Percentiles rank a stretch among this genome's conserved stretches.
phyloP scores from a whole-genome alignment of 2,797 vertebrate genomes.

The Melanitta fusca region DNA sequence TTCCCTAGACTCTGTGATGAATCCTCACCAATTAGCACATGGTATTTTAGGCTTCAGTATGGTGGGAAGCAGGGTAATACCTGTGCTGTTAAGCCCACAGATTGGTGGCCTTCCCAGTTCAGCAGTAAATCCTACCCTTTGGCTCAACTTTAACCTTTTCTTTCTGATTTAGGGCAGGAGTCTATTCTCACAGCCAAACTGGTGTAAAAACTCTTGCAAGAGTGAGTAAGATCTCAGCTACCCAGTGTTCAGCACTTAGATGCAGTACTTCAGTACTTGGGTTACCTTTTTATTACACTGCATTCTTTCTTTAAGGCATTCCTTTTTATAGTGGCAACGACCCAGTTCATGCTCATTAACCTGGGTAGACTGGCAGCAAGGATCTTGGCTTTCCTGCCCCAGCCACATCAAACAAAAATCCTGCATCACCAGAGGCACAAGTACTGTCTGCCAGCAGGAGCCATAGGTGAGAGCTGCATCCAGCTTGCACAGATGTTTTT shows the following conservation, averaged over 20 bases:
- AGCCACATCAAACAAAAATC: constrained; percentile 43
- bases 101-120: background rate
- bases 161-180: background rate
- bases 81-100: background rate
- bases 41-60: background rate
- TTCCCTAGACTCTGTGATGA: background rate
- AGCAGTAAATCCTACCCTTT: background rate
- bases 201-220: constrained; percentile 1
- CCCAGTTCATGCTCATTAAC: background rate
- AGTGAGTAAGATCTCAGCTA: background rate
- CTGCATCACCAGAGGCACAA: constrained; percentile 6
- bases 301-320: constrained; percentile 48
- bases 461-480: background rate
- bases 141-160: background rate
- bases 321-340: constrained; percentile 7
- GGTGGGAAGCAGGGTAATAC: background rate
- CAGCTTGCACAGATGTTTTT: background rate
- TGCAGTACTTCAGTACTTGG: background rate
- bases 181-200: background rate
- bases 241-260: background rate
- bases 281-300: constrained; percentile 4
- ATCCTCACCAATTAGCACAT: background rate
- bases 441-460: background rate
- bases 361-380: background rate
- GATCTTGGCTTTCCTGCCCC: constrained; percentile 26